Conservation (phyloP, 2,797 vertebrate genomes). For the Rhynchonycteris naso region DNA sequence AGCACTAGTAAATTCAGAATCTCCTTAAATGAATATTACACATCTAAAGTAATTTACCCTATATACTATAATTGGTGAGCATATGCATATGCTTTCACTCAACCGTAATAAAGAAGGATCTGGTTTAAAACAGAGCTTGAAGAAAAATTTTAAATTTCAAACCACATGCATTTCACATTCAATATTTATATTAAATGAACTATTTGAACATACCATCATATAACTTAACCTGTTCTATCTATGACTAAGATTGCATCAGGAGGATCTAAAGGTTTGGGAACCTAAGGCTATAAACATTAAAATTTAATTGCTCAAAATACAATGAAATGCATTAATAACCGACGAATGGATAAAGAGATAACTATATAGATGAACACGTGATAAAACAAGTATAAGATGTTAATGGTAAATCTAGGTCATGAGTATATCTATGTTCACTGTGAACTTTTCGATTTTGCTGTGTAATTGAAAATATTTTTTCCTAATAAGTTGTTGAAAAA, state of each 20-base stretch:
- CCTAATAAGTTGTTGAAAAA: not conserved
- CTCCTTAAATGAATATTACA: conserved; percentile 40
- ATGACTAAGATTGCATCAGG: conserved; percentile 7
- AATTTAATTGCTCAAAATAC: conserved; percentile 55
- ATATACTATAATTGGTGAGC: not conserved
- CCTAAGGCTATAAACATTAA: conserved; percentile 6
- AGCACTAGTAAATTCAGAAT: conserved; percentile 10
- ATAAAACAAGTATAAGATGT: conserved; percentile 25
- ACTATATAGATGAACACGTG: not conserved
- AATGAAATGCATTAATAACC: conserved; percentile 33
- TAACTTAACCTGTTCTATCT: conserved; percentile 16
- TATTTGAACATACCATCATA: not conserved
- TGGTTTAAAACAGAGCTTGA: conserved; percentile 38
- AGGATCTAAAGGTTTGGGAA: conserved; percentile 42
- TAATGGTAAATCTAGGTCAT: not conserved
- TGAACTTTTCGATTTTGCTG: conserved; percentile 30
- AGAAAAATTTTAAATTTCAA: conserved; percentile 58
- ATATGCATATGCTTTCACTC: not conserved
- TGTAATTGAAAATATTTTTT: conserved; percentile 38
- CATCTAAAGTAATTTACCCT: conserved; percentile 35
- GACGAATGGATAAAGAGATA: not conserved
- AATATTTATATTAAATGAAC: conserved; percentile 47
- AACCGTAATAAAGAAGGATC: not conserved
- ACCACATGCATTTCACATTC: not conserved
- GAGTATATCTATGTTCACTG: not conserved